These are phyloP conservation scores for Mystacornis crossleyi DNA, from an alignment of 2,113 vertebrate genomes.

Conservation along the genomic window DNA sequence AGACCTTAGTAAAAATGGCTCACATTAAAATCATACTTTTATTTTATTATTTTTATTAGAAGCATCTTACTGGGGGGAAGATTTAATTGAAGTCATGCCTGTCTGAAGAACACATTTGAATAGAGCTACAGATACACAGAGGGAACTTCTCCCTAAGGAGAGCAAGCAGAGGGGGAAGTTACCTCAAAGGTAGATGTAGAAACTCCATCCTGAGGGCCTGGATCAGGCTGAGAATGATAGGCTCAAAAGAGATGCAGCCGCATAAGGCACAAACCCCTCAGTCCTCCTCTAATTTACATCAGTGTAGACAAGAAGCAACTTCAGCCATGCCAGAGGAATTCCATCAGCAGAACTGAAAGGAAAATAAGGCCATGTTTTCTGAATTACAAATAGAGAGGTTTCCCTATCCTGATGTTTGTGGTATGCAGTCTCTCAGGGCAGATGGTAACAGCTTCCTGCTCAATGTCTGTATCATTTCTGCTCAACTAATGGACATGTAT, in stretches of 20 bases:
- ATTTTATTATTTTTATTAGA: neutral
- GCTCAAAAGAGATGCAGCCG: neutral
- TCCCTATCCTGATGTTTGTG: neutral
- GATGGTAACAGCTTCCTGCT: neutral
- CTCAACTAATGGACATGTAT: neutral
- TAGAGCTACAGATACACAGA: neutral
- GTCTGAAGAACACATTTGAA: neutral
- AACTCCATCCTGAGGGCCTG: neutral
- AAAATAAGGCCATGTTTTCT: neutral
- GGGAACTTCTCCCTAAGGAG: neutral
- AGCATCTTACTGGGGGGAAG: neutral
- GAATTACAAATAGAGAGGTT: neutral
- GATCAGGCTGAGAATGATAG: accelerated
- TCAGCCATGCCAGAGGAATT: neutral
- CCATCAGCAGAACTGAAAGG: neutral
- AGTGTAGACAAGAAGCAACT: neutral
- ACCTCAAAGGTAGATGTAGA: neutral
- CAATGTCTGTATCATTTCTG: neutral
- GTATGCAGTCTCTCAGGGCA: neutral
- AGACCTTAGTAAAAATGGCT: neutral
- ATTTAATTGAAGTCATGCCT: neutral
- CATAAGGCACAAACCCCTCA: neutral
- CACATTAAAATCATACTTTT: neutral
- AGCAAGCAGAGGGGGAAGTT: neutral
- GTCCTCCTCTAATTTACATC: neutral